Evolutionary conservation across 2,113 vertebrate genomes (phyloP), one percentile per base, ranked within the genome.

Genomic region (Chunga burmeisteri): DNA sequence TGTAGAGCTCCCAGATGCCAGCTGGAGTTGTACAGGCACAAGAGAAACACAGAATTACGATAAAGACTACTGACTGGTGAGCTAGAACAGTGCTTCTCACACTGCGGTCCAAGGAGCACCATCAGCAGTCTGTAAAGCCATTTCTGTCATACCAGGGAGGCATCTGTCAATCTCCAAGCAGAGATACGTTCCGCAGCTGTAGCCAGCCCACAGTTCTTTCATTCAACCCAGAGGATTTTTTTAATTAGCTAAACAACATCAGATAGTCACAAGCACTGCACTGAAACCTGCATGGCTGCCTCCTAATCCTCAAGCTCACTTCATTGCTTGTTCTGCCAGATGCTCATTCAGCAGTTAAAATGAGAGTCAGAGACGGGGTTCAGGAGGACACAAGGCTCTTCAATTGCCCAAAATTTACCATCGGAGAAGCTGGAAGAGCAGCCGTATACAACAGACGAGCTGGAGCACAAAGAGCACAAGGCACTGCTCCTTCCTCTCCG

Each of bases 381-480:
- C 66, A 75, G 49, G 30, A 59, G 26, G 21, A 38, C 6, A 58
- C 58, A 70, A 72, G 1, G 7, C 6, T 63, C 56, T 83, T 70
- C 30, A 12, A 0, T 8, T 59, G 25, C 13, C 11, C 15, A 36
- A 4, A 5, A 23, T 65, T 72, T 46, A 30, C 11, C 19, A 17
- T 11, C 1, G 5, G 23, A 58, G 5, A 53, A 38, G 23, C 11
- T 82, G 26, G 20, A 87, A 72, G 14, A 87, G 16, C n/a, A 79
- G 7, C 12, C 25, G 32, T 26, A 42, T 20, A 36, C 6, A 58
- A 36, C 29, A 63, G 1, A 11, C 36, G 3, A 1, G 5, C 4
- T 67, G n/a, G 21, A 71, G 16, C 56, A 50, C 2, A 3, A 61
- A n/a, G 2, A 47, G 26, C 7, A 52, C 0, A 0, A 44, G 8